Evolutionary conservation across 2,888 invertebrate genomes (phyloP).

Genomic region (Hylaea fasciaria): DNA sequence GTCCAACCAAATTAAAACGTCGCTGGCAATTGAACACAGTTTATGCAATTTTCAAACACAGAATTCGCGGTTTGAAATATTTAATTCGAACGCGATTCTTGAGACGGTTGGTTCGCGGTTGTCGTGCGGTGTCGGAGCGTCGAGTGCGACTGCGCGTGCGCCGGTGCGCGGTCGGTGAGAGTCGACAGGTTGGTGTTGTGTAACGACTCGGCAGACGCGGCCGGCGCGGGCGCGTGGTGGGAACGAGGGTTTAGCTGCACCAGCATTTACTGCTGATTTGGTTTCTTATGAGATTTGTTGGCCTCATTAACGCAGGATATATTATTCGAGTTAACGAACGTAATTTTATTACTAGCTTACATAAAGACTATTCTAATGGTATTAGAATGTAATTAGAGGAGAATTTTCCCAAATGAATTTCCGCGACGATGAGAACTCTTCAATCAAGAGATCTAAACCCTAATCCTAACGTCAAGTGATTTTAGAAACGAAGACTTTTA

Average conservation of each 20-base stretch:
- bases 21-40: constrained; percentile 35
- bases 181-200: constrained; percentile 49
- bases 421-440: too few relatives aligned
- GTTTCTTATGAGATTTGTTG: constrained; percentile 13
- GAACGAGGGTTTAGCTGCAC: constrained; percentile 36
- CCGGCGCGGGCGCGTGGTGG: constrained; percentile 14
- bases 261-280: neutral
- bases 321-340: neutral
- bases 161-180: constrained; percentile 39
- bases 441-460: too few relatives aligned
- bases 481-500: too few relatives aligned
- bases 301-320: neutral
- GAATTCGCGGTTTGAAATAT: constrained; percentile 54
- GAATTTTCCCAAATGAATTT: too few relatives aligned
- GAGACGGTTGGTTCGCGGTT: constrained; percentile 39
- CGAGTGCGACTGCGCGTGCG: constrained; percentile 64
- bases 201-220: constrained; percentile 35
- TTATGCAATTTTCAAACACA: constrained; percentile 17
- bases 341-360: too few relatives aligned
- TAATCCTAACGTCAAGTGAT: too few relatives aligned
- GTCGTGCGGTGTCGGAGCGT: constrained; percentile 56
- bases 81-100: constrained; percentile 59
- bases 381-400: too few relatives aligned
- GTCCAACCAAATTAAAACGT: constrained; percentile 49
- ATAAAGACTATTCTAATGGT: too few relatives aligned